phyloP scores from a whole-genome alignment of 2,113 vertebrate genomes.

The Ptilorrhoa leucosticta region DNA sequence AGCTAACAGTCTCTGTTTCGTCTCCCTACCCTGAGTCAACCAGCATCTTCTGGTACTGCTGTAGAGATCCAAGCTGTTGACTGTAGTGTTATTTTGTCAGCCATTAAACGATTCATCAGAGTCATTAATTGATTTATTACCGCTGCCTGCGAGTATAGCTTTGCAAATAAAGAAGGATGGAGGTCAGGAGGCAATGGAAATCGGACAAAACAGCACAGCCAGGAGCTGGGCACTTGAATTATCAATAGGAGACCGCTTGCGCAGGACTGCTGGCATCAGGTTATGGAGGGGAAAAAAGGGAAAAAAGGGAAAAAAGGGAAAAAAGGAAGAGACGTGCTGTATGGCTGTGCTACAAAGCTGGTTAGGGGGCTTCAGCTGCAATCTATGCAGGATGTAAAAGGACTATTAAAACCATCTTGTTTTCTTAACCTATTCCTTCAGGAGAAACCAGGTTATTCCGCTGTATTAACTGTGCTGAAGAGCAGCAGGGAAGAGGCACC shows the following conservation, averaged over 20 bases:
- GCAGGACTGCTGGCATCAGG: background rate
- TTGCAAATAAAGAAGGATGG: conserved; percentile 82
- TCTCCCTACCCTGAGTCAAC: conserved; percentile 77
- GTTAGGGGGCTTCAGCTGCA: background rate
- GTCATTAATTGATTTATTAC: conserved; percentile 87
- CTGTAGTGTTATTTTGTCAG: conserved; percentile 82
- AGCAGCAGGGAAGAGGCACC: background rate
- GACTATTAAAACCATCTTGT: background rate
- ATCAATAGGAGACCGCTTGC: background rate
- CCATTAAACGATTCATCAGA: conserved; percentile 82
- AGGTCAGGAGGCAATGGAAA: conserved; percentile 74
- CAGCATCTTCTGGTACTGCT: conserved; percentile 77
- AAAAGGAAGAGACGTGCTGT: background rate
- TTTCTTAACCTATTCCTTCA: conserved; percentile 27
- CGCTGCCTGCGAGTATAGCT: conserved; percentile 75
- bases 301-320: background rate
- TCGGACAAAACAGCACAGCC: conserved; percentile 63
- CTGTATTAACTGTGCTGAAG: background rate
- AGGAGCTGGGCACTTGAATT: conserved; percentile 56
- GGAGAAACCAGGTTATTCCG: background rate
- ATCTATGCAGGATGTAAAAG: background rate
- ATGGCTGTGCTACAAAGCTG: background rate
- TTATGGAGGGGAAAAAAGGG: background rate
- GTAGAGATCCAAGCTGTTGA: conserved; percentile 84
- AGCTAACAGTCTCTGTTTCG: conserved; percentile 78